A percentile compares a stretch with the other conserved stretches of the same genome.
Conservation (phyloP, 2,113 vertebrate genomes). For the Henicopernis longicauda region DNA sequence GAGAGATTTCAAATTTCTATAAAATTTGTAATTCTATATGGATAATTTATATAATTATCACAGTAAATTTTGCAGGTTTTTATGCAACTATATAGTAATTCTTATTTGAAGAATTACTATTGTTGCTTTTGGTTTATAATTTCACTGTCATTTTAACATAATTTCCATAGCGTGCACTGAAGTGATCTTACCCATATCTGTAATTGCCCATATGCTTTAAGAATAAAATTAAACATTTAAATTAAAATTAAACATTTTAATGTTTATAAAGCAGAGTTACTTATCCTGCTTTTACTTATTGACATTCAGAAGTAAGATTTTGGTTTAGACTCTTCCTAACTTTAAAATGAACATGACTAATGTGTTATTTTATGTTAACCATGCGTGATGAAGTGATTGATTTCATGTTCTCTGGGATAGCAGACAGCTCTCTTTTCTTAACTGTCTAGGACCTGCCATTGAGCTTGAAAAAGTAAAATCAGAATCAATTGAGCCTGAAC, state of each 20-base stretch:
- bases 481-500: slow-evolving; percentile 78
- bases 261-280: slow-evolving; percentile 13
- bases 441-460: slow-evolving; percentile 79
- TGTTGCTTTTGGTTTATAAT: slow-evolving; percentile 3
- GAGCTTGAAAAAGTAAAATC: slow-evolving; percentile 82
- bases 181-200: neutral
- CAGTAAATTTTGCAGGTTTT: slow-evolving; percentile 1
- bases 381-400: slow-evolving; percentile 63
- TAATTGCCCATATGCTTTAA: neutral
- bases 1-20: neutral
- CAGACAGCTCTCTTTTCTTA: slow-evolving; percentile 79
- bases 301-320: neutral
- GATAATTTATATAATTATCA: neutral
- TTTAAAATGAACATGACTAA: neutral
- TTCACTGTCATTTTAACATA: neutral
- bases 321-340: slow-evolving; percentile 1
- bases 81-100: neutral
- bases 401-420: slow-evolving; percentile 68
- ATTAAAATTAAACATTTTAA: neutral
- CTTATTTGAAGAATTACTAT: slow-evolving; percentile 19
- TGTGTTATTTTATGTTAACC: slow-evolving; percentile 61
- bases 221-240: slow-evolving; percentile 15
- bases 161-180: neutral
- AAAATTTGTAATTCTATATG: neutral
- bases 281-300: neutral